Evolutionary conservation across 1,140 invertebrate genomes (phyloP).

Genomic region (Calycopis cecrops): DNA sequence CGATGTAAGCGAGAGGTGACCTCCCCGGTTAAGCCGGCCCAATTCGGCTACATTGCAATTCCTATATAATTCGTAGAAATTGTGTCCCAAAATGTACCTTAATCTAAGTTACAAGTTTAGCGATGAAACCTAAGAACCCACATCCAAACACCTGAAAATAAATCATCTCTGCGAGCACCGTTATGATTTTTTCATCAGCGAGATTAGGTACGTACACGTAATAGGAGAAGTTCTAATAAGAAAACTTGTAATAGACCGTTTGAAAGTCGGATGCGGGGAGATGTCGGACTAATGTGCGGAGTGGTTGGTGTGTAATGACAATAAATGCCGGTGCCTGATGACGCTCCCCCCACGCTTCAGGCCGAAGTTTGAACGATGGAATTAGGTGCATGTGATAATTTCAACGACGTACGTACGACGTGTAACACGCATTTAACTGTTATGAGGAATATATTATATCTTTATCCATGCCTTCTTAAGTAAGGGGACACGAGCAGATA

Average conservation of each 20-base stretch:
- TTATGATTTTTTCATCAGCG: slow-evolving; percentile 52
- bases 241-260: slow-evolving; percentile 68
- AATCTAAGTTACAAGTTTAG: no score
- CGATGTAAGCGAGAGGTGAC: no score
- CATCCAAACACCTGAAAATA: no score
- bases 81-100: no score
- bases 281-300: slow-evolving; percentile 57
- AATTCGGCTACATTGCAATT: no score
- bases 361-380: neutral
- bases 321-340: slow-evolving; percentile 8
- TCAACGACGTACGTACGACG: no score
- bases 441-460: no score
- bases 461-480: no score
- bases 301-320: slow-evolving; percentile 31
- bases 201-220: slow-evolving; percentile 45
- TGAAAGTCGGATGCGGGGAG: slow-evolving; percentile 50
- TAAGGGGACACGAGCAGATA: no score
- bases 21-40: no score
- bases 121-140: no score
- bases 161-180: slow-evolving; percentile 12
- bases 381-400: slow-evolving; percentile 5
- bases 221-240: slow-evolving; percentile 71
- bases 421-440: neutral
- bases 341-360: neutral
- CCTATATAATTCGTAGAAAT: no score